phyloP scores from a whole-genome alignment of 2,797 vertebrate species.

The Acipenser transmontanus region DNA sequence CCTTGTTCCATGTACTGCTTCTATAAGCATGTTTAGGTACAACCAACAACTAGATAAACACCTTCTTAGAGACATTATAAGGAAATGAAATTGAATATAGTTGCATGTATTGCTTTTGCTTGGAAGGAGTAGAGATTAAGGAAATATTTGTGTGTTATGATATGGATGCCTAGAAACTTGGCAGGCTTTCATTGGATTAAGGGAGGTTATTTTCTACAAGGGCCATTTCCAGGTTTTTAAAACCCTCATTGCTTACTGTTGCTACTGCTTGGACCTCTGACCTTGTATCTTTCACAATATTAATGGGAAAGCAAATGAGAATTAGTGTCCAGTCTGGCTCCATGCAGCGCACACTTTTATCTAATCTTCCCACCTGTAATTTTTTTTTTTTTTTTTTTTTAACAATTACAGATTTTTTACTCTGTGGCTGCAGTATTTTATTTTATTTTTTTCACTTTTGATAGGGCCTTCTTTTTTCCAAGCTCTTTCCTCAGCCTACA shows the following conservation, averaged over 20 bases:
- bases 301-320: slow-evolving; percentile 47
- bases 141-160: slow-evolving; percentile 23
- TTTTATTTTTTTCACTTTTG: not conserved
- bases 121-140: slow-evolving; percentile 9
- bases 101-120: slow-evolving; percentile 27
- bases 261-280: slow-evolving; percentile 37
- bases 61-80: slow-evolving; percentile 26
- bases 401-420: slow-evolving; percentile 8
- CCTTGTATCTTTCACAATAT: slow-evolving; percentile 39
- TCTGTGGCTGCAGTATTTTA: slow-evolving; percentile 20
- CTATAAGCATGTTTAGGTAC: slow-evolving; percentile 28
- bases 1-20: slow-evolving; percentile 6
- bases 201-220: slow-evolving; percentile 34
- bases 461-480: slow-evolving; percentile 17
- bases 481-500: slow-evolving; percentile 28
- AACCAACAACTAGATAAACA: slow-evolving; percentile 28
- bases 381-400: slow-evolving; percentile 11
- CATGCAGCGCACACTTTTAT: slow-evolving; percentile 41
- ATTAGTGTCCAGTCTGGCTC: slow-evolving; percentile 37
- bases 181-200: slow-evolving; percentile 34
- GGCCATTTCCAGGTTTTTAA: slow-evolving; percentile 40
- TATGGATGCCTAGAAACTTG: slow-evolving; percentile 28
- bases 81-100: slow-evolving; percentile 35
- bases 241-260: slow-evolving; percentile 42
- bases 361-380: slow-evolving; percentile 43